phyloP scores from a whole-genome alignment of 2,113 vertebrate species.

The Tetrax tetrax region DNA sequence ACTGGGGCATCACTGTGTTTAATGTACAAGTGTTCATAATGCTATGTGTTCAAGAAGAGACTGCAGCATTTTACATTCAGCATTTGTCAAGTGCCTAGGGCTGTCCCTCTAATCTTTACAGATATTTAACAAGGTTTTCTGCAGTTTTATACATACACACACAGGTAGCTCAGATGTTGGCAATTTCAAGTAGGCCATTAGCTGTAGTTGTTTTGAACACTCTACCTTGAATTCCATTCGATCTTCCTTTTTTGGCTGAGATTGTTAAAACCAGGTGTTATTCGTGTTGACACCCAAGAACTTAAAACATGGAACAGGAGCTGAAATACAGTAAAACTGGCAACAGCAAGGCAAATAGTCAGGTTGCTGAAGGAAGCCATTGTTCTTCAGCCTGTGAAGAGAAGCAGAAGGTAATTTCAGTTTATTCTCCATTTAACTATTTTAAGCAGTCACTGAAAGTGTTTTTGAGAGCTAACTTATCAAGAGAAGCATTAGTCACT shows the following conservation, averaged over 20 bases:
- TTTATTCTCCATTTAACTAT: not conserved
- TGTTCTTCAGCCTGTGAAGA: conserved; percentile 75
- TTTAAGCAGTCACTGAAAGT: not conserved
- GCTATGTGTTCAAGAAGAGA: not conserved
- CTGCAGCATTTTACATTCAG: not conserved
- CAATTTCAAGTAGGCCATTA: not conserved
- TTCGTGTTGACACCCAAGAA: conserved; percentile 82
- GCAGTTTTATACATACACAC: not conserved
- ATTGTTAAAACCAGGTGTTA: conserved; percentile 84
- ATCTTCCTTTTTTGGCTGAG: conserved; percentile 92
- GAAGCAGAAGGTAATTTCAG: conserved; percentile 14
- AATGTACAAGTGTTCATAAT: not conserved
- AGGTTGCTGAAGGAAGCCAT: conserved; percentile 88
- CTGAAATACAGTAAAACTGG: conserved; percentile 91
- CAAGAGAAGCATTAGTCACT: not conserved
- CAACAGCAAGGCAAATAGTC: conserved; percentile 76
- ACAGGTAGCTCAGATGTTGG: not conserved
- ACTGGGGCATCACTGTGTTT: not conserved
- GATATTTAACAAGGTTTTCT: not conserved
- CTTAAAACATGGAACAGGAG: conserved; percentile 90
- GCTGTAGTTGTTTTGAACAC: not conserved
- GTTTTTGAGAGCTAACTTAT: not conserved
- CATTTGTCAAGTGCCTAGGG: not conserved
- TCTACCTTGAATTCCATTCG: conserved; percentile 98
- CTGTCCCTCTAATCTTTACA: not conserved